Percentiles rank a stretch among this genome's conserved stretches.
phyloP scores from a whole-genome alignment of 2,888 invertebrate genomes.

The Neoascia interrupta region DNA sequence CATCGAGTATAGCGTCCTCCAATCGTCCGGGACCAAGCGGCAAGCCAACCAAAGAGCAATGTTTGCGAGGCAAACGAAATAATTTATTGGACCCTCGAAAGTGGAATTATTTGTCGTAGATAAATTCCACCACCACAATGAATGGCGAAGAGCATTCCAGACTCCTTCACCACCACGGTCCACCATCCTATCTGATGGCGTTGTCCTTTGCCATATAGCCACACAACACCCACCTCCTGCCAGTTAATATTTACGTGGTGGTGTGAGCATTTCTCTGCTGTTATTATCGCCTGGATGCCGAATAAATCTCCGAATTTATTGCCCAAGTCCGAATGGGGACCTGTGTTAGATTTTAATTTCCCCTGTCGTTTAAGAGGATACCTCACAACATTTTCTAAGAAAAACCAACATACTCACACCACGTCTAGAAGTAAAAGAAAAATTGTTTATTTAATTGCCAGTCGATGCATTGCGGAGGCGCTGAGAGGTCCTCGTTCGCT shows the following conservation, averaged over 20 bases:
- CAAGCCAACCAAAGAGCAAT: conserved; percentile 45
- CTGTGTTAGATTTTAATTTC: conserved; percentile 63
- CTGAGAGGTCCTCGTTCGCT: too few relatives aligned
- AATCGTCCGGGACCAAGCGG: conserved; percentile 46
- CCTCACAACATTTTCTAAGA: conserved; percentile 8
- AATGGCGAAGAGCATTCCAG: conserved; percentile 15
- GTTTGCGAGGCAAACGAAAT: conserved; percentile 58
- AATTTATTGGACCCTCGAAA: conserved; percentile 66
- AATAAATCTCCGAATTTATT: conserved; percentile 65
- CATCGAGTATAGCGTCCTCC: conserved; percentile 13
- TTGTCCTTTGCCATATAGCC: neutral
- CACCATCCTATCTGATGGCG: neutral
- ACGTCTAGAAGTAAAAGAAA: conserved; percentile 2
- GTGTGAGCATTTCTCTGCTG: conserved; percentile 32
- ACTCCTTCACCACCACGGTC: neutral
- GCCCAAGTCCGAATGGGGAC: conserved; percentile 42
- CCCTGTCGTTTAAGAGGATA: conserved; percentile 32
- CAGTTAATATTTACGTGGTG: conserved; percentile 43
- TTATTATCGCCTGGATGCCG: conserved; percentile 58
- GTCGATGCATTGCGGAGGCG: neutral
- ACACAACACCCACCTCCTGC: neutral
- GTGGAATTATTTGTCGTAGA: conserved; percentile 66
- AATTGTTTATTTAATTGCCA: conserved; percentile 45
- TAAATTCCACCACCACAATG: conserved; percentile 56
- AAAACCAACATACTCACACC: neutral